These are phyloP conservation scores for Pseudoatta argentina DNA, from an alignment of 1,140 invertebrate genomes.

Conservation along the genomic window DNA sequence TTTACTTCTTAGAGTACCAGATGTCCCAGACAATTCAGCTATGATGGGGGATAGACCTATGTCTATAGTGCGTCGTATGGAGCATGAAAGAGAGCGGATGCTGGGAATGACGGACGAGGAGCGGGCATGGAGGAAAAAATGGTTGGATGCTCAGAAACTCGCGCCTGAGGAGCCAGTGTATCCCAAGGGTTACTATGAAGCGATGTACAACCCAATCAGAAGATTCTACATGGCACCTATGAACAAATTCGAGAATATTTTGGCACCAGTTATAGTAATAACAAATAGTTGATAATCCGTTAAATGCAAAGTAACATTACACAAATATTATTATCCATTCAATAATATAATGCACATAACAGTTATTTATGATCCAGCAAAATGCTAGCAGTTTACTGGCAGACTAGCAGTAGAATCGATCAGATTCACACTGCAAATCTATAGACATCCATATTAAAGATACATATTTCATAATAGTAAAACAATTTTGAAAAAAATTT, in stretches of 20 bases:
- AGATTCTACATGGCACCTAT: constrained; percentile 91
- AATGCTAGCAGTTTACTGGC: no score
- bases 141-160: constrained; percentile 93
- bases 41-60: constrained; percentile 89
- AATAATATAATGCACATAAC: no score
- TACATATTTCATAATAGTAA: no score
- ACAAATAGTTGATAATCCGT: constrained; percentile 37
- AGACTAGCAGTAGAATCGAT: no score
- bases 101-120: constrained; percentile 94
- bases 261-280: constrained; percentile 88
- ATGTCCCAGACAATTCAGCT: constrained; percentile 42
- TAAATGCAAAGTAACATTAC: no score
- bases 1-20: constrained; percentile 29
- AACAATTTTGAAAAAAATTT: no score
- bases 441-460: no score
- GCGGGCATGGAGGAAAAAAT: constrained; percentile 93
- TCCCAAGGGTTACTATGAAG: constrained; percentile 88
- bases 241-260: constrained; percentile 87
- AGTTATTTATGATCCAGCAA: no score
- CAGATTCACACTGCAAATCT: no score
- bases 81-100: constrained; percentile 91
- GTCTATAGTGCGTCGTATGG: constrained; percentile 91
- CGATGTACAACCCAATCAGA: constrained; percentile 92
- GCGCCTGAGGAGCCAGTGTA: constrained; percentile 90
- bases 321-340: no score